Evolutionary conservation across 2,797 vertebrate species (phyloP).

Genomic region (Pseudomugil tenellus): DNA sequence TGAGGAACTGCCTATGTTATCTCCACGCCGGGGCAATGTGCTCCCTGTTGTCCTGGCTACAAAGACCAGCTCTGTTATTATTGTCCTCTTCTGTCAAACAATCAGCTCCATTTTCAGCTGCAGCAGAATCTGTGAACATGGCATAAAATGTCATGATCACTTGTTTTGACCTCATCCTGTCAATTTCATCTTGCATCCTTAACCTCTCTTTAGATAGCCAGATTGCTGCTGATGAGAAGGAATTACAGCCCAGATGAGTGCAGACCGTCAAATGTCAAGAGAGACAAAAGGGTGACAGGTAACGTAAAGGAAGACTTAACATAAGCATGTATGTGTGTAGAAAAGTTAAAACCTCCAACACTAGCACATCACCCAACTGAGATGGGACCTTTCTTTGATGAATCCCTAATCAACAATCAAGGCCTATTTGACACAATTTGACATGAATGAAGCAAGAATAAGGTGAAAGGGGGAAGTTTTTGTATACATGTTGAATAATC

Average conservation of each 20-base stretch:
- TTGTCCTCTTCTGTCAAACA: neutral
- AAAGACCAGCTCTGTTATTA: conserved; percentile 9
- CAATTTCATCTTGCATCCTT: conserved; percentile 24
- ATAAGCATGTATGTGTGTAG: neutral
- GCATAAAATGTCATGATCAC: conserved; percentile 34
- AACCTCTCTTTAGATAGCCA: conserved; percentile 43
- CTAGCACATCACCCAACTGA: neutral
- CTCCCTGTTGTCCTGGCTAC: neutral
- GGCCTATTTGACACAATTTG: neutral
- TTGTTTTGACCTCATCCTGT: conserved; percentile 18
- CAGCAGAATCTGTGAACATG: conserved; percentile 9
- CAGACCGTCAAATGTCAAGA: conserved; percentile 60
- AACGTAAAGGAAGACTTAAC: neutral
- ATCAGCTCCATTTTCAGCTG: conserved; percentile 2
- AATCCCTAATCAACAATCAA: neutral
- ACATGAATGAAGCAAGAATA: neutral
- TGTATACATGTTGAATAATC: conserved; percentile 3
- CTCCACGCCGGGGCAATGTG: neutral
- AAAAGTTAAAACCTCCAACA: conserved; percentile 6
- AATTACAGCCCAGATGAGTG: conserved; percentile 44
- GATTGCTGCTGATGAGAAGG: conserved; percentile 48
- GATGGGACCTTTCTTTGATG: neutral
- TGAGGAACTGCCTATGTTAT: neutral
- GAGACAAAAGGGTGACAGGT: conserved; percentile 6
- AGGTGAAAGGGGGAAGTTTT: neutral